These are phyloP conservation scores for Horisme vitalbata DNA, from an alignment of 2,888 invertebrate genomes.

Conservation along the genomic window DNA sequence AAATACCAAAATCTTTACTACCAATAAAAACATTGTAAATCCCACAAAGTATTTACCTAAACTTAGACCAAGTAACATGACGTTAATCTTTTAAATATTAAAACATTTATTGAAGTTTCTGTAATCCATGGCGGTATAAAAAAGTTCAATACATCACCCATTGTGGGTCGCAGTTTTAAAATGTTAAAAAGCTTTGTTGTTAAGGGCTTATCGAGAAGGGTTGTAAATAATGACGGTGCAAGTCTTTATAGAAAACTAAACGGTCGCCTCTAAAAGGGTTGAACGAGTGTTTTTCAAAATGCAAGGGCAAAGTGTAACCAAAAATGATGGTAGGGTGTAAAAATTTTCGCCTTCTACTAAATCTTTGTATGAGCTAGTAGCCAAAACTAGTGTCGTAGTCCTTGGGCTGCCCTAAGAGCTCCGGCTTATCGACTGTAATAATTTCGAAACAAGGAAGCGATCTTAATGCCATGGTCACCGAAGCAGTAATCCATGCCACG, in stretches of 20 bases:
- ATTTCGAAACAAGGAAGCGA: too few species aligned
- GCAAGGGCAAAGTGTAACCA: constrained; percentile 22
- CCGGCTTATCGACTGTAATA: too few species aligned
- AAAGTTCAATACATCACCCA: constrained; percentile 69
- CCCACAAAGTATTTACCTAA: constrained; percentile 37
- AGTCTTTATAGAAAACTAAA: constrained; percentile 75
- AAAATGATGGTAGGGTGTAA: constrained; percentile 8
- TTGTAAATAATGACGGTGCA: constrained; percentile 81
- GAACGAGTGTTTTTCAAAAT: constrained; percentile 31
- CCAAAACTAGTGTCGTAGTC: too few species aligned
- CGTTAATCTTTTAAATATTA: constrained; percentile 81
- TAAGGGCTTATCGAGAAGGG: constrained; percentile 76
- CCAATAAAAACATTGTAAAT: constrained; percentile 60
- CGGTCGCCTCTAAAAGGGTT: constrained; percentile 46
- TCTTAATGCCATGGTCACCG: too few species aligned
- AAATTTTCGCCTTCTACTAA: too few species aligned
- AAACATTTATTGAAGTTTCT: constrained; percentile 72
- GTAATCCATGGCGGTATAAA: constrained; percentile 61
- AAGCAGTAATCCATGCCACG: too few species aligned
- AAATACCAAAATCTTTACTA: constrained; percentile 46
- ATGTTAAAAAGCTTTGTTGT: constrained; percentile 81
- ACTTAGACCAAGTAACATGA: constrained; percentile 59
- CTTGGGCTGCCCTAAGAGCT: too few species aligned
- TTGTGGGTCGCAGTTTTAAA: constrained; percentile 75
- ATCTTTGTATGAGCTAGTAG: too few species aligned